phyloP scores from a whole-genome alignment of 2,113 vertebrate species.

The Nerophis lumbriciformis region DNA sequence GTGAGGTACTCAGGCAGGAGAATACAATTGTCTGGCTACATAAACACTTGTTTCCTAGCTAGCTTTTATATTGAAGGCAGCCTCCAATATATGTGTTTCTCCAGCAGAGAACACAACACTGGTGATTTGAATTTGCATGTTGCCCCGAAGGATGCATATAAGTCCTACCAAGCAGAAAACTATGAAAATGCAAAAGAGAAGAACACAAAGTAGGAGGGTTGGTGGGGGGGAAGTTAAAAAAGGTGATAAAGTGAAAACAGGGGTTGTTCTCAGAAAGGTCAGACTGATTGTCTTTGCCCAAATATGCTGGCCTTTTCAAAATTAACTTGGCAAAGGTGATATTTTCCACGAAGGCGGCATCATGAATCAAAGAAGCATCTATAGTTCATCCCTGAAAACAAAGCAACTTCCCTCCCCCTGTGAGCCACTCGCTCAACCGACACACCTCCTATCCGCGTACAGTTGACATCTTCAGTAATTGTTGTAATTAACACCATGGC shows the following conservation, averaged over 20 bases:
- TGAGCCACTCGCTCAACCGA: slow-evolving; percentile 35
- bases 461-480: slow-evolving; percentile 73
- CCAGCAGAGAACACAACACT: slow-evolving; percentile 44
- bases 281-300: slow-evolving; percentile 75
- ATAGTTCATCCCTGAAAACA: slow-evolving; percentile 67
- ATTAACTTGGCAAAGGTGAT: slow-evolving; percentile 76
- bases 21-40: slow-evolving; percentile 56
- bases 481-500: slow-evolving; percentile 75
- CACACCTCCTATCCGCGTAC: slow-evolving; percentile 33
- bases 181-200: slow-evolving; percentile 14
- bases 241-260: slow-evolving; percentile 57
- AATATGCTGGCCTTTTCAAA: slow-evolving; percentile 80
- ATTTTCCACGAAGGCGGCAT: slow-evolving; percentile 72
- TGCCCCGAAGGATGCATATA: slow-evolving; percentile 29
- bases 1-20: slow-evolving; percentile 51
- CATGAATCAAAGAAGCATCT: slow-evolving; percentile 74
- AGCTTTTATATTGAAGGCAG: slow-evolving; percentile 46
- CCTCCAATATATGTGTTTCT: slow-evolving; percentile 49
- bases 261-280: slow-evolving; percentile 73
- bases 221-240: slow-evolving; percentile 9
- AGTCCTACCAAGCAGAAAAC: slow-evolving; percentile 1
- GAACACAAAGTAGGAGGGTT: slow-evolving; percentile 3
- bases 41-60: slow-evolving; percentile 44
- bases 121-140: slow-evolving; percentile 43
- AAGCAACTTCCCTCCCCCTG: slow-evolving; percentile 39